phyloP scores from a whole-genome alignment of 2,797 vertebrate genomes.

The Brachyrhaphis roseni region DNA sequence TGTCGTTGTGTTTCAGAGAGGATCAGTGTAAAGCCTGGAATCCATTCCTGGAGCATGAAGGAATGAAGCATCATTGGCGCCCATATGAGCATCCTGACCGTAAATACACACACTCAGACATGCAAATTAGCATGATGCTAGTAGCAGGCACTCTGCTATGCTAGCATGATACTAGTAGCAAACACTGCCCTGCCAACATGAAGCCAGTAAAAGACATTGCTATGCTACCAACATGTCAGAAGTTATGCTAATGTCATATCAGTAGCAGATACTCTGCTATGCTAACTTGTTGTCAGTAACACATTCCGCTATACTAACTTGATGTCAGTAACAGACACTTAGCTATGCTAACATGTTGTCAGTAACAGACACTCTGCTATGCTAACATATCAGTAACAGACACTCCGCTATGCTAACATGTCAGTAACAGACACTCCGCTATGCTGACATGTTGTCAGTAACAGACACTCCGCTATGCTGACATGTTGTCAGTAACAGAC shows the following conservation, averaged over 20 bases:
- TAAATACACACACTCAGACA: conserved; percentile 63
- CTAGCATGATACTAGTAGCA: background rate
- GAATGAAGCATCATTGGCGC: conserved; percentile 92
- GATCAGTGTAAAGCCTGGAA: conserved; percentile 94
- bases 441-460: too few species aligned
- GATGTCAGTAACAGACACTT: background rate
- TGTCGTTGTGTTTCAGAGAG: conserved; percentile 75
- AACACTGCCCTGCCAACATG: background rate
- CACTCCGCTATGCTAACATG: too few species aligned
- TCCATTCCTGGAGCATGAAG: conserved; percentile 88
- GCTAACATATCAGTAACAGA: background rate
- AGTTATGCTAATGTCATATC: background rate
- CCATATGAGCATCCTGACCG: conserved; percentile 91
- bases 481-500: too few species aligned
- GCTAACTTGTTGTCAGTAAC: background rate
- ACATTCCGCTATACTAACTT: background rate
- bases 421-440: too few species aligned
- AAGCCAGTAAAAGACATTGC: background rate
- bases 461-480: too few species aligned
- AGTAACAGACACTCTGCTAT: background rate
- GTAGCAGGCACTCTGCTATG: background rate
- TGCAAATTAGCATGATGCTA: background rate
- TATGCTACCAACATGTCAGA: too few species aligned
- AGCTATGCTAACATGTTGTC: too few species aligned
- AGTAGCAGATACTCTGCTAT: background rate